Percentiles rank a stretch among this genome's conserved stretches.
These are phyloP conservation scores for Alligator sinensis DNA, from an alignment of 2,113 vertebrate species.

Conservation along the genomic window DNA sequence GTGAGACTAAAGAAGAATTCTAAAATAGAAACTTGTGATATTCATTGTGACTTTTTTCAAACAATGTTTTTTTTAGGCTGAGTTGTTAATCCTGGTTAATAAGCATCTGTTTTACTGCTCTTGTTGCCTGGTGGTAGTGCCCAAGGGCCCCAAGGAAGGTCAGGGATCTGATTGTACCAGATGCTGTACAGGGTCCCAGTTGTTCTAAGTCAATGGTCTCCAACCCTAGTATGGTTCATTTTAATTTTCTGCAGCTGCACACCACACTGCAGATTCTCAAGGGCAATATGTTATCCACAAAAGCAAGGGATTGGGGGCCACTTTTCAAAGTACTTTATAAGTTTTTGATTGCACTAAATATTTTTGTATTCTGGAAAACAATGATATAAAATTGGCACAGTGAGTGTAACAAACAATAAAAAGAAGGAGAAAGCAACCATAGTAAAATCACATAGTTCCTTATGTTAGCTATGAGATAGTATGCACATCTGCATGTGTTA, in stretches of 20 bases:
- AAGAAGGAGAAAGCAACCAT: not conserved
- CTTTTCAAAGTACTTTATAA: too few species aligned
- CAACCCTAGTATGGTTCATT: too few species aligned
- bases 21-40: constrained; percentile 10
- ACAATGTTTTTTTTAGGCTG: constrained; percentile 31
- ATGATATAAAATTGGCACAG: too few species aligned
- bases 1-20: constrained; percentile 18
- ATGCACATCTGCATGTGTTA: too few species aligned
- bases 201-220: not conserved
- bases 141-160: constrained; percentile 4
- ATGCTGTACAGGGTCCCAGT: constrained; percentile 13
- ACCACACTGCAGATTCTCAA: too few species aligned
- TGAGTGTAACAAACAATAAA: not conserved
- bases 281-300: too few species aligned
- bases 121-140: not conserved
- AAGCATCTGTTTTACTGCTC: constrained; percentile 32
- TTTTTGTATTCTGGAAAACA: too few species aligned
- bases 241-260: too few species aligned
- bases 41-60: constrained; percentile 46
- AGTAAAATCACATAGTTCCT: not conserved
- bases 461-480: not conserved
- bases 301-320: too few species aligned
- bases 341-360: too few species aligned
- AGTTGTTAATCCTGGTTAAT: not conserved
- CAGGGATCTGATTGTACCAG: constrained; percentile 22